phyloP scores from a whole-genome alignment of 2,888 invertebrate genomes.

The Alviniconcha strummeri region DNA sequence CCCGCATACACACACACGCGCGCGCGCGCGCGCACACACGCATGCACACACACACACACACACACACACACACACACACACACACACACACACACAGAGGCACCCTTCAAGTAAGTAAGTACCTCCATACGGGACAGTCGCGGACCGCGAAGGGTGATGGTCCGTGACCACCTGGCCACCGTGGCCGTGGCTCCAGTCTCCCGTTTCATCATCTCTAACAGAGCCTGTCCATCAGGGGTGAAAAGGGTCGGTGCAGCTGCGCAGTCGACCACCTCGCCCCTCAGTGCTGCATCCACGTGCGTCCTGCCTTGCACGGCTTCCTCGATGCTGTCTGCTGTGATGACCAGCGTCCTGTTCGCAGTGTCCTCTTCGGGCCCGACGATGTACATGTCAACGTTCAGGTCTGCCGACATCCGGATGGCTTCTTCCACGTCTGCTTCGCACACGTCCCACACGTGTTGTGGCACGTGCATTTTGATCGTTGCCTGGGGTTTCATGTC shows the following conservation, averaged over 20 bases:
- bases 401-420: not conserved
- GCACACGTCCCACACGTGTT: not conserved
- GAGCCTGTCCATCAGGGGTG: constrained; percentile 15
- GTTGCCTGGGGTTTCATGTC: not conserved
- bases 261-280: constrained; percentile 38
- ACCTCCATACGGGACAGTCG: not conserved
- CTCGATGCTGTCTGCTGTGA: constrained; percentile 17
- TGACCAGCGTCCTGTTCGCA: not conserved
- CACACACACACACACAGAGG: too few species aligned
- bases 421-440: not conserved
- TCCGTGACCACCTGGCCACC: constrained; percentile 6
- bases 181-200: constrained; percentile 15
- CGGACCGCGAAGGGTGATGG: constrained; percentile 30
- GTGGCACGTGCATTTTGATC: not conserved
- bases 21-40: too few species aligned
- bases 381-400: not conserved
- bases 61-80: too few species aligned
- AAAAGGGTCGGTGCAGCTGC: not conserved
- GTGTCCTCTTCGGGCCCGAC: not conserved
- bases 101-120: too few species aligned
- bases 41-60: too few species aligned
- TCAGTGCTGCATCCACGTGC: not conserved
- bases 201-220: constrained; percentile 19
- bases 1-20: too few species aligned
- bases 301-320: not conserved